Conservation (phyloP, 2,797 vertebrate genomes). For the Cetoscarus ocellatus region DNA sequence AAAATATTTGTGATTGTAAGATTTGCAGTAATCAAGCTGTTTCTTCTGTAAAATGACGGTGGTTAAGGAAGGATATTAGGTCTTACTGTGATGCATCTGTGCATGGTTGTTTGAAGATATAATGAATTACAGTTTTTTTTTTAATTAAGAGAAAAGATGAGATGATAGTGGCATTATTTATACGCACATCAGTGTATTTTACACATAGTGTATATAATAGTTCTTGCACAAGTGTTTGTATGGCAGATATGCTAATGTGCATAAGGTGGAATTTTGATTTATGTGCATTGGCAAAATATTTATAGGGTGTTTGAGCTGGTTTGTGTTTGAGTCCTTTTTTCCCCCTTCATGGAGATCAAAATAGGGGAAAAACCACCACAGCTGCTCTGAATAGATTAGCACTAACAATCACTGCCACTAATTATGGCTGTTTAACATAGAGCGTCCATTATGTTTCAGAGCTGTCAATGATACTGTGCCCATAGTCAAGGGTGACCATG, state of each 20-base stretch:
- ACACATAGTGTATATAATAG: too few species aligned
- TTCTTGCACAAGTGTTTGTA: too few species aligned
- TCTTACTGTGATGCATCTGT: too few species aligned
- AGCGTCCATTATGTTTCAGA: conserved; percentile 74
- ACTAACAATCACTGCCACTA: conserved; percentile 76
- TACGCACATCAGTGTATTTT: too few species aligned
- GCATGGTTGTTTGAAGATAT: too few species aligned
- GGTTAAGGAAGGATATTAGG: background rate
- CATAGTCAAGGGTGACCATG: conserved; percentile 28
- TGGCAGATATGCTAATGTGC: too few species aligned
- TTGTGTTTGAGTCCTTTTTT: conserved; percentile 28
- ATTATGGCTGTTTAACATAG: conserved; percentile 82
- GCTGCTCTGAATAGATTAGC: conserved; percentile 81
- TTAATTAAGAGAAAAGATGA: too few species aligned
- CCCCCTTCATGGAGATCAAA: conserved; percentile 71
- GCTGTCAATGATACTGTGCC: conserved; percentile 66
- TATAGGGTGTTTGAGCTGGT: conserved; percentile 17
- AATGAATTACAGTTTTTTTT: too few species aligned
- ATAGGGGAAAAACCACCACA: conserved; percentile 71
- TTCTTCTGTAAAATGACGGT: background rate
- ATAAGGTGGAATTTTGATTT: too few species aligned
- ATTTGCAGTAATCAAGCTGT: background rate
- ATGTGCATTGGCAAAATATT: conserved; percentile 1
- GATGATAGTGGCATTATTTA: too few species aligned
- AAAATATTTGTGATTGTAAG: too few species aligned